Percentiles rank a stretch among this genome's conserved stretches.
Conservation (phyloP, 1,140 invertebrate genomes). For the Panagrolaimus sp. region DNA sequence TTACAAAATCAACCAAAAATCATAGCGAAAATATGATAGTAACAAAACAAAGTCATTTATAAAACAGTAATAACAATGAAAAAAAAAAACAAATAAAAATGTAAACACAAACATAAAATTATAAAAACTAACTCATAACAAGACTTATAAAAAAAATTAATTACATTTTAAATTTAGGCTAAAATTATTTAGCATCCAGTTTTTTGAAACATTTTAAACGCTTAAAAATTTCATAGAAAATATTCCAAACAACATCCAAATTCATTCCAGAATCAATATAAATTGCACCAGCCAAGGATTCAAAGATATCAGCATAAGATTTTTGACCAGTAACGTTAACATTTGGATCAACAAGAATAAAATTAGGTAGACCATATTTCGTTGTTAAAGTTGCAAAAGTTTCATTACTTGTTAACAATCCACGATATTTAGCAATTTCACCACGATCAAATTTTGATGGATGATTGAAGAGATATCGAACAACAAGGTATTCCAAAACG, state of each 20-base stretch:
- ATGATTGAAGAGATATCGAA: constrained; percentile 91
- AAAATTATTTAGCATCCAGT: constrained; percentile 83
- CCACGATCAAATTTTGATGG: constrained; percentile 78
- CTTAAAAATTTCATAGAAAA: constrained; percentile 89
- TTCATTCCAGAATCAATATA: constrained; percentile 91
- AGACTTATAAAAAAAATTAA: too few relatives aligned
- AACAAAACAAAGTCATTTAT: too few relatives aligned
- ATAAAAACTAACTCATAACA: constrained; percentile 87
- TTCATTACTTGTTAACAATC: constrained; percentile 95
- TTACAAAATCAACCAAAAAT: too few relatives aligned
- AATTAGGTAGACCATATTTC: constrained; percentile 20
- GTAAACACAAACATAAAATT: too few relatives aligned
- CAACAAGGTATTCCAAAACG: constrained; percentile 91
- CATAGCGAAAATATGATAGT: too few relatives aligned
- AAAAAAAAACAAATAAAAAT: too few relatives aligned
- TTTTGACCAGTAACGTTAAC: constrained; percentile 68
- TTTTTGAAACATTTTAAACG: constrained; percentile 92
- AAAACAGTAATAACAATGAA: too few relatives aligned
- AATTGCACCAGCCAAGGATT: constrained; percentile 93
- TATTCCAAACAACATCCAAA: constrained; percentile 87
- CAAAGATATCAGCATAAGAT: constrained; percentile 96
- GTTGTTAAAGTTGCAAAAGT: constrained; percentile 96
- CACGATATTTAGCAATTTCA: constrained; percentile 88
- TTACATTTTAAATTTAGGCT: constrained; percentile 67
- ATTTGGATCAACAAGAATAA: constrained; percentile 67